Evolutionary conservation across 2,797 vertebrate genomes (phyloP).

Genomic region (Pitangus sulphuratus): DNA sequence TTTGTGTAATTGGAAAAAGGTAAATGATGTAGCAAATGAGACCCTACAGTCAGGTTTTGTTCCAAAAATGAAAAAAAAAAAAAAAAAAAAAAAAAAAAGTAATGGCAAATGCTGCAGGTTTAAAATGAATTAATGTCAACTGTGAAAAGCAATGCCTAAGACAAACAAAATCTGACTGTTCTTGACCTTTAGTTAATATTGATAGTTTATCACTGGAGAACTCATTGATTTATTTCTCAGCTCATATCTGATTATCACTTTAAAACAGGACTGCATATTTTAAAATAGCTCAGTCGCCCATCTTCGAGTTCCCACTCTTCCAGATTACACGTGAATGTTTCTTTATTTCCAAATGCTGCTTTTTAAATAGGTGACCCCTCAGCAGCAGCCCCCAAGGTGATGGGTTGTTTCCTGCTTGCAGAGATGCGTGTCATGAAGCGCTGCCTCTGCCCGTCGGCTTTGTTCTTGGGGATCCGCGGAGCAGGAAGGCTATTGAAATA

Average conservation of each 20-base stretch:
- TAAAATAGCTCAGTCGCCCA: neutral
- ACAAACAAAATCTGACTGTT: slow-evolving; percentile 56
- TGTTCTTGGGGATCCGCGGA: neutral
- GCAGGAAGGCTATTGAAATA: slow-evolving; percentile 54
- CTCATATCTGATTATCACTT: slow-evolving; percentile 64
- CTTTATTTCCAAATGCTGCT: neutral
- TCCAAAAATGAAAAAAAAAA: neutral
- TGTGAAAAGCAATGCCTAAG: slow-evolving; percentile 40
- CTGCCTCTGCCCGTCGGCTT: slow-evolving; percentile 57
- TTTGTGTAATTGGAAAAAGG: slow-evolving; percentile 58
- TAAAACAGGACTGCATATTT: slow-evolving; percentile 44
- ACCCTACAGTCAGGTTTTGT: neutral
- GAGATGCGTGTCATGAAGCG: slow-evolving; percentile 6
- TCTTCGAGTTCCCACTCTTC: neutral
- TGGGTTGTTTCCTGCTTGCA: slow-evolving; percentile 30
- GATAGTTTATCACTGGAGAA: slow-evolving; percentile 61
- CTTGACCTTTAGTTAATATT: slow-evolving; percentile 68
- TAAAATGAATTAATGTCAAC: slow-evolving; percentile 58
- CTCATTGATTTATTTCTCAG: slow-evolving; percentile 62
- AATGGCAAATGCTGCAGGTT: slow-evolving; percentile 11
- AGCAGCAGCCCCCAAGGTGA: slow-evolving; percentile 24
- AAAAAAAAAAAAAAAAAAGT: neutral
- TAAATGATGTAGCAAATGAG: slow-evolving; percentile 52
- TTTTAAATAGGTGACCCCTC: neutral
- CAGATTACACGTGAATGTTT: neutral